Evolutionary conservation across 2,888 invertebrate genomes (phyloP).

Genomic region (Ormia ochracea): DNA sequence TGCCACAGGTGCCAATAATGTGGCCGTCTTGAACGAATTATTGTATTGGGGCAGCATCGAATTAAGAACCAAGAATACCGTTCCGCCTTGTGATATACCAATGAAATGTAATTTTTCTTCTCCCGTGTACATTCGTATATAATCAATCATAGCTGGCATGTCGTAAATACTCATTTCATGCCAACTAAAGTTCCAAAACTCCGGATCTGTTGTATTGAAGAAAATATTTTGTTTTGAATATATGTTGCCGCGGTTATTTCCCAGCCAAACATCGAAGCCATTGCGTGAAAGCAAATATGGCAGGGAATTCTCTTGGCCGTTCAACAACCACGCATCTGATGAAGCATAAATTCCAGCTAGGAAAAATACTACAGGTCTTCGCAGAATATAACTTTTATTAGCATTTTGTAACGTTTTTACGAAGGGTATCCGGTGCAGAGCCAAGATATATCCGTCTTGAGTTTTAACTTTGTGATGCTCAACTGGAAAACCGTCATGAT

Average conservation of each 20-base stretch:
- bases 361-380: conserved; percentile 72
- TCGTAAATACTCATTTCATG: conserved; percentile 75
- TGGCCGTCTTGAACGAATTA: conserved; percentile 72
- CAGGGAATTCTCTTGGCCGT: conserved; percentile 73
- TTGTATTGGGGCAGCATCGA: conserved; percentile 74
- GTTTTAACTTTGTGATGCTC: conserved; percentile 81
- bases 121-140: conserved; percentile 70
- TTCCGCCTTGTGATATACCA: conserved; percentile 75
- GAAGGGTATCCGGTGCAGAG: conserved; percentile 73
- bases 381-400: conserved; percentile 64
- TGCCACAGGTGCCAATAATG: conserved; percentile 73
- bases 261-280: conserved; percentile 75
- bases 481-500: conserved; percentile 74
- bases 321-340: conserved; percentile 74
- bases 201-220: conserved; percentile 76
- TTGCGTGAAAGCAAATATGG: conserved; percentile 74
- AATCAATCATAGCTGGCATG: conserved; percentile 75
- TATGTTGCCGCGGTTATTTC: conserved; percentile 74
- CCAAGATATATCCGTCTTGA: conserved; percentile 73
- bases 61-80: conserved; percentile 73
- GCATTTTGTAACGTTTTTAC: conserved; percentile 60
- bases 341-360: conserved; percentile 75
- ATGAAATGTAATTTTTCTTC: conserved; percentile 71
- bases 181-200: conserved; percentile 76
- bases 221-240: conserved; percentile 72